Conservation (phyloP, 1,140 invertebrate species). For the Goniozus legneri region DNA sequence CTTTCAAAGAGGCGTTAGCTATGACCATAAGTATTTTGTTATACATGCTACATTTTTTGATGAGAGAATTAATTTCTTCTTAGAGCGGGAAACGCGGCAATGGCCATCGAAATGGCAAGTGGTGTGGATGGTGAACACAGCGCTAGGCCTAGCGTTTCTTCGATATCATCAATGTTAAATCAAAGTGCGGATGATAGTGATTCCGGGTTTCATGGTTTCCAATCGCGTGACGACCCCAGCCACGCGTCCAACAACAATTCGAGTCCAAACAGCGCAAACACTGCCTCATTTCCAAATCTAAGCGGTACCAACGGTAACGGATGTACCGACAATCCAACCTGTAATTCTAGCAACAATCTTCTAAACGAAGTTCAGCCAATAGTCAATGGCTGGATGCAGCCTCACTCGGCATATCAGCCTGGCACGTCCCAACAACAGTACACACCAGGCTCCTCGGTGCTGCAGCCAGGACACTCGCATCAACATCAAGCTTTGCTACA, state of each 20-base stretch:
- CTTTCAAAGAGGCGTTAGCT: too few species aligned
- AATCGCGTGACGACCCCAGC: slow-evolving; percentile 48
- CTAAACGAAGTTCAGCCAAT: slow-evolving; percentile 25
- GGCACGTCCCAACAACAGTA: slow-evolving; percentile 31
- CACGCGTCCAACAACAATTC: slow-evolving; percentile 45
- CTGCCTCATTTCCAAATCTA: slow-evolving; percentile 42
- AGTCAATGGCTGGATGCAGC: slow-evolving; percentile 45
- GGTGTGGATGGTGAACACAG: slow-evolving; percentile 38
- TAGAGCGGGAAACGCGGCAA: slow-evolving; percentile 27
- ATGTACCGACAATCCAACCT: slow-evolving; percentile 25
- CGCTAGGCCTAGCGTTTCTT: slow-evolving; percentile 49
- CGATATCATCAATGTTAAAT: slow-evolving; percentile 54
- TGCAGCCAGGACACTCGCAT: slow-evolving; percentile 21
- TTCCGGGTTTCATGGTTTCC: slow-evolving; percentile 58
- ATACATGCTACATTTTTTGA: too few species aligned
- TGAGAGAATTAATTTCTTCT: background rate
- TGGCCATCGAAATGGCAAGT: slow-evolving; percentile 29
- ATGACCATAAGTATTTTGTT: too few species aligned
- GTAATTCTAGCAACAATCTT: slow-evolving; percentile 10
- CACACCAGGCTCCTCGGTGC: slow-evolving; percentile 11
- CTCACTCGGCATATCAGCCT: slow-evolving; percentile 32
- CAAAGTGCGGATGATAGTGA: slow-evolving; percentile 60
- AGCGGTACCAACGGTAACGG: slow-evolving; percentile 38
- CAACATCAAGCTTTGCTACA: slow-evolving; percentile 25
- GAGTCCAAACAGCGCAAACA: slow-evolving; percentile 44